Base-by-base conservation (phyloP, 1,140 invertebrate species). In the Caenorhabditis elegans region DNA sequence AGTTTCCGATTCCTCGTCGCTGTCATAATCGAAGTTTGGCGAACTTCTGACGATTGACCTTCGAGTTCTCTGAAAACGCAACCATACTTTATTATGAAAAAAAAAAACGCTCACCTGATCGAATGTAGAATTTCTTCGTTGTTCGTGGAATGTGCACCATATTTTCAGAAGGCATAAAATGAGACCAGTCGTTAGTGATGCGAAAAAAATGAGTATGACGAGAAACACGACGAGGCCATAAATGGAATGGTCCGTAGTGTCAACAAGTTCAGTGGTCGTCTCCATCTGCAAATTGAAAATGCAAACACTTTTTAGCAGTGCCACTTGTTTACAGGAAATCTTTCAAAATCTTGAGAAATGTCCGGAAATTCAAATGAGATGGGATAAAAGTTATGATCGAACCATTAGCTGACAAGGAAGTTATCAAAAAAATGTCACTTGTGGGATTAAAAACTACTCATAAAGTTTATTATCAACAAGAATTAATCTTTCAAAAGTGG, bases 131-230 rank as follows among this genome's bases (percentile, higher is more conserved):
- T 70, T 70, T 22, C 60, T 31, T 36, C 60, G 31, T 70, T 70
- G 60, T 39, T 70, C 60, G 19, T 70, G 60, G 60, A 70, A 70
- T 70, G 60, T 70, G 28, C 60, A 70, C 60, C 60, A 70, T 70
- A 70, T 70, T 70, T 70, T 70, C 34, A 70, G 34, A 31, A 70
- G n/a, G 39, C 60, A 70, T 43, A 70, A 10, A 70, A 70, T 70
- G 60, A 70, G 60, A 22, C 60, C 60, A 10, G 60, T 70, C 22
- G 60, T 70, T 6, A 70, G 60, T 39, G 60, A 70, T 19, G 60
- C 60, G 11, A 70, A 70, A 34, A 70, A 70, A 39, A 70, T 70
- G 34, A 70, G 60, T 11, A 70, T 70, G 5, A 70, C 60, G 13
- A 70, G 60, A 28, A 70, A 70, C 34, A 70, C 60, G 17, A 70